Evolutionary conservation across 2,888 invertebrate genomes (phyloP).

Genomic region (Ellobium chinense): DNA sequence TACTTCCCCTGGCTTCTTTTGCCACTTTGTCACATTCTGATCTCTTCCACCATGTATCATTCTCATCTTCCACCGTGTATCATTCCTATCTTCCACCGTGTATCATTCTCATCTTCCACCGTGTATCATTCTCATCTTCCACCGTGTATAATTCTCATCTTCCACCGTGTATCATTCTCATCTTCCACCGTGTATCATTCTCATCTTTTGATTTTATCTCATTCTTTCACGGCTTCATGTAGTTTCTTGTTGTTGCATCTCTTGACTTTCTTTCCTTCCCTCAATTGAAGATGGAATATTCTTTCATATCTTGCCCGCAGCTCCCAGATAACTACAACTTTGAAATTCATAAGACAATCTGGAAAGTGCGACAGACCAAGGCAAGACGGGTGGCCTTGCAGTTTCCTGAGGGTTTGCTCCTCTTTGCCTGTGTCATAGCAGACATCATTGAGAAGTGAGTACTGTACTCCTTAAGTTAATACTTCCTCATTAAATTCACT

Average conservation of each 20-base stretch:
- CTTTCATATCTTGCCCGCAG: conserved; percentile 56
- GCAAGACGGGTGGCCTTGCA: conserved; percentile 95
- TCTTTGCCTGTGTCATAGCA: conserved; percentile 95
- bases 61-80: too few species aligned
- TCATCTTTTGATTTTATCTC: not conserved
- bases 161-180: too few species aligned
- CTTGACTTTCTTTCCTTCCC: too few species aligned
- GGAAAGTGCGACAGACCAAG: conserved; percentile 92
- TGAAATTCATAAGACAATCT: conserved; percentile 98
- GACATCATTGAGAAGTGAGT: conserved; percentile 89
- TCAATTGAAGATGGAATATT: too few species aligned
- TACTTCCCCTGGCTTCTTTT: too few species aligned
- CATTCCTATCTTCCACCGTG: too few species aligned
- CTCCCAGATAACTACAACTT: conserved; percentile 98
- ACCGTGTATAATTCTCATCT: too few species aligned
- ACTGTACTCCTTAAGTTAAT: not conserved
- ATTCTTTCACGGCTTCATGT: not conserved
- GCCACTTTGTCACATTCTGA: too few species aligned
- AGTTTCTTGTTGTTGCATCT: not conserved
- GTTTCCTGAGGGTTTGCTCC: conserved; percentile 95
- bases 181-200: not conserved
- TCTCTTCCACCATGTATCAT: too few species aligned
- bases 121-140: too few species aligned
- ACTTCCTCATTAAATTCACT: not conserved
- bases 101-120: too few species aligned